phyloP scores from a whole-genome alignment of 2,797 vertebrate species.

The Poliocrania exsul region DNA sequence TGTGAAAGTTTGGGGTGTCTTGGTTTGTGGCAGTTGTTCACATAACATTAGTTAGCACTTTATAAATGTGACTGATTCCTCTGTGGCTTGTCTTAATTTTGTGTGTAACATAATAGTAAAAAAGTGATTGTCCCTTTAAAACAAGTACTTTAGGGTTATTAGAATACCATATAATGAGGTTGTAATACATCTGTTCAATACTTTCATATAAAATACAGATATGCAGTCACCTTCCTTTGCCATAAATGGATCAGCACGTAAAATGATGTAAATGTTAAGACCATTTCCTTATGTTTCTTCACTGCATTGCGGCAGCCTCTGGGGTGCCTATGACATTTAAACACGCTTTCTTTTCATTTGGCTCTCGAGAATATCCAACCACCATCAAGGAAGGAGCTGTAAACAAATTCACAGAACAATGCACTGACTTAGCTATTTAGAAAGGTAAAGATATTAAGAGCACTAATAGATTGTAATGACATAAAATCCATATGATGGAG shows the following conservation, averaged over 20 bases:
- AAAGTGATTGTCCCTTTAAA: neutral
- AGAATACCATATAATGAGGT: neutral
- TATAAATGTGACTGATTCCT: neutral
- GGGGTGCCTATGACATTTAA: neutral
- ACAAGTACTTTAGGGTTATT: neutral
- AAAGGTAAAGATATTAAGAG: neutral
- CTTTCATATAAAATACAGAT: neutral
- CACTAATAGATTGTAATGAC: neutral
- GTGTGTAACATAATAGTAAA: neutral
- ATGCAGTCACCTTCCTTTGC: neutral
- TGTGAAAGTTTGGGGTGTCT: neutral
- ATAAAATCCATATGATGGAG: constrained; percentile 5
- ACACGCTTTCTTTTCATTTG: neutral
- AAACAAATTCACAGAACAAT: constrained; percentile 19
- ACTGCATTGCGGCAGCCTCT: neutral
- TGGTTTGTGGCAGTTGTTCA: neutral
- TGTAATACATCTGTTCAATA: neutral
- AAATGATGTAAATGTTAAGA: neutral
- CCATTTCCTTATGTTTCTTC: neutral
- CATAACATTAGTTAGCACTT: fast-evolving
- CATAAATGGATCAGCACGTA: neutral
- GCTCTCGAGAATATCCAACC: neutral
- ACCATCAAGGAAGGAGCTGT: neutral
- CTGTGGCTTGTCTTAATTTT: neutral
- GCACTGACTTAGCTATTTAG: neutral